Conservation (phyloP, 2,113 vertebrate species). For the Charina bottae region DNA sequence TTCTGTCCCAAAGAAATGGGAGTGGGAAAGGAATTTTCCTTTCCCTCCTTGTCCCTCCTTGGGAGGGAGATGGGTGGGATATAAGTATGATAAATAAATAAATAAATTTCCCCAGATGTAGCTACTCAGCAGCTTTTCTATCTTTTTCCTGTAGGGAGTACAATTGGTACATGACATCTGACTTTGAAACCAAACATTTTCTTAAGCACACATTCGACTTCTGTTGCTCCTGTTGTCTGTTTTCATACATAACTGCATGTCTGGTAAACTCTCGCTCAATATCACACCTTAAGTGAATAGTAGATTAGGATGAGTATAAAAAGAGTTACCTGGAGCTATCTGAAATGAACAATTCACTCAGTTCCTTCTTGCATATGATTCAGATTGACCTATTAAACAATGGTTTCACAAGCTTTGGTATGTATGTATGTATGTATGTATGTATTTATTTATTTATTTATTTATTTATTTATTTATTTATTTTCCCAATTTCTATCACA, state of each 20-base stretch:
- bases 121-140: neutral
- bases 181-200: neutral
- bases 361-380: neutral
- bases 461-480: no score
- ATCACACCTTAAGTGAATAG: neutral
- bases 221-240: neutral
- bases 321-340: neutral
- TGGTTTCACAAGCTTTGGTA: neutral
- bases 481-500: no score
- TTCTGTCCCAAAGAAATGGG: neutral
- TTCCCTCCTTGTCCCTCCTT: no score
- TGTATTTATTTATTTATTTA: no score
- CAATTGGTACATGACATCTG: neutral
- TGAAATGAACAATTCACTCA: neutral
- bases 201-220: neutral
- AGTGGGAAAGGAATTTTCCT: neutral
- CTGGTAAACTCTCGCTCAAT: neutral
- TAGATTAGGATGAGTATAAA: neutral
- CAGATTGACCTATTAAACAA: neutral
- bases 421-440: no score
- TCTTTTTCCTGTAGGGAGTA: neutral
- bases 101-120: neutral
- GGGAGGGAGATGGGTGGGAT: no score
- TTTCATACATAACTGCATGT: neutral
- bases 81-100: no score